Conservation (phyloP, 1,140 invertebrate genomes). For the Protaetia brevitarsis region DNA sequence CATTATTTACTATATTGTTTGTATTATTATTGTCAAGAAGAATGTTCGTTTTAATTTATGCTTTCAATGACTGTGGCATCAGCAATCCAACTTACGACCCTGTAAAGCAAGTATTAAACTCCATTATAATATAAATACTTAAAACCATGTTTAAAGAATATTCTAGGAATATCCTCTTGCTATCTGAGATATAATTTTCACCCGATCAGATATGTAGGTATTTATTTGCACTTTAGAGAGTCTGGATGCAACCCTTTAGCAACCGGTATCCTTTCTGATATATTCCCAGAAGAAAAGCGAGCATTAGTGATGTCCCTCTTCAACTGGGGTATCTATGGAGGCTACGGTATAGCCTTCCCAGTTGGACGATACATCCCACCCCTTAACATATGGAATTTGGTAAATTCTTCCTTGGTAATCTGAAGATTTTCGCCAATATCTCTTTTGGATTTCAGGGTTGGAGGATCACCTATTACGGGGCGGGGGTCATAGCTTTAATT, state of each 20-base stretch:
- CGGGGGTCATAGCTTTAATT: constrained; percentile 76
- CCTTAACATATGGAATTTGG: constrained; percentile 72
- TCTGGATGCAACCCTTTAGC: constrained; percentile 87
- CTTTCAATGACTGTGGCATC: too few relatives aligned
- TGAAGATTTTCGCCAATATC: neutral
- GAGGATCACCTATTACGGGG: constrained; percentile 82
- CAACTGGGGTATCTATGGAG: constrained; percentile 95
- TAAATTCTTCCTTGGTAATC: constrained; percentile 46
- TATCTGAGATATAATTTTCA: too few relatives aligned
- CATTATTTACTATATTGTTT: too few relatives aligned
- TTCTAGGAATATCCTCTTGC: too few relatives aligned
- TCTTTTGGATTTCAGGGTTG: constrained; percentile 65
- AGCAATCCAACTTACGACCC: too few relatives aligned
- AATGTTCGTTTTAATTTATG: too few relatives aligned
- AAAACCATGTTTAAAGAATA: too few relatives aligned
- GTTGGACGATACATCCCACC: constrained; percentile 83
- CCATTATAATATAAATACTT: too few relatives aligned
- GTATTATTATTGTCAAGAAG: too few relatives aligned
- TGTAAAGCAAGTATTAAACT: too few relatives aligned
- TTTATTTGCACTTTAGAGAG: constrained; percentile 57
- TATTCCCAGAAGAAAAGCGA: constrained; percentile 76
- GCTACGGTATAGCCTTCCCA: constrained; percentile 83
- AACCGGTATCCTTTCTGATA: constrained; percentile 80
- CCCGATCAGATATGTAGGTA: neutral
- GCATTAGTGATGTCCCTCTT: constrained; percentile 89